A percentile compares a stretch with the other conserved stretches of the same genome.
Evolutionary conservation across 1,140 invertebrate species (phyloP).

Genomic region (Macrocentrus cingulum): DNA sequence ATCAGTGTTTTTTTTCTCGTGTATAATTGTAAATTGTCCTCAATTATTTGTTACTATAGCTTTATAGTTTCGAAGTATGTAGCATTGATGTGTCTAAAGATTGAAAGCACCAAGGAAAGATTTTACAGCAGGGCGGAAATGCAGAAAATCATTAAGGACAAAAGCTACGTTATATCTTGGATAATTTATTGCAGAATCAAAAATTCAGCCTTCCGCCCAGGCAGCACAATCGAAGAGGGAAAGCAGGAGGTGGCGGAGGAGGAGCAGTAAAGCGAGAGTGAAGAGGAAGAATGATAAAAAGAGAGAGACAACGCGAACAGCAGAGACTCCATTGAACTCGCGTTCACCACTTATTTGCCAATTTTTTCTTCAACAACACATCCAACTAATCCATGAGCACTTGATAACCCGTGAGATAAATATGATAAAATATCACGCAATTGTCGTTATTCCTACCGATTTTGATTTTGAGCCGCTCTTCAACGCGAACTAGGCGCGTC

Average conservation of each 20-base stretch:
- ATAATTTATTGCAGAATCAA: not conserved
- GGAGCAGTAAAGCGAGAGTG: constrained; percentile 4
- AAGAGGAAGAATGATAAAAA: constrained; percentile 15
- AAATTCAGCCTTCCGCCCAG: not conserved
- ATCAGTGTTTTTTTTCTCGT: not conserved
- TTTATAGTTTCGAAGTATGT: too few species aligned
- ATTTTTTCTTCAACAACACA: not conserved
- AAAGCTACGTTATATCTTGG: too few species aligned
- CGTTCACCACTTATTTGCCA: constrained; percentile 15
- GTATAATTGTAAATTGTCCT: not conserved
- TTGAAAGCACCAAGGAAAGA: not conserved
- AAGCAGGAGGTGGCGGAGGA: constrained; percentile 11
- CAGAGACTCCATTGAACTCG: constrained; percentile 26
- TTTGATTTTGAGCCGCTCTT: constrained; percentile 85
- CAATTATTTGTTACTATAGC: not conserved
- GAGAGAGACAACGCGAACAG: constrained; percentile 12
- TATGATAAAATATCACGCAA: constrained; percentile 5
- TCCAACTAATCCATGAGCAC: not conserved
- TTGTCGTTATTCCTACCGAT: constrained; percentile 64
- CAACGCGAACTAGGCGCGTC: constrained; percentile 80
- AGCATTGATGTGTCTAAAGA: too few species aligned
- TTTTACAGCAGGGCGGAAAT: not conserved
- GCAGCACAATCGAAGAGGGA: constrained; percentile 17
- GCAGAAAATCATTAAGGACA: not conserved
- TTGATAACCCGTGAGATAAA: not conserved